Evolutionary conservation across 2,797 vertebrate species (phyloP).

Genomic region (Falco columbarius): DNA sequence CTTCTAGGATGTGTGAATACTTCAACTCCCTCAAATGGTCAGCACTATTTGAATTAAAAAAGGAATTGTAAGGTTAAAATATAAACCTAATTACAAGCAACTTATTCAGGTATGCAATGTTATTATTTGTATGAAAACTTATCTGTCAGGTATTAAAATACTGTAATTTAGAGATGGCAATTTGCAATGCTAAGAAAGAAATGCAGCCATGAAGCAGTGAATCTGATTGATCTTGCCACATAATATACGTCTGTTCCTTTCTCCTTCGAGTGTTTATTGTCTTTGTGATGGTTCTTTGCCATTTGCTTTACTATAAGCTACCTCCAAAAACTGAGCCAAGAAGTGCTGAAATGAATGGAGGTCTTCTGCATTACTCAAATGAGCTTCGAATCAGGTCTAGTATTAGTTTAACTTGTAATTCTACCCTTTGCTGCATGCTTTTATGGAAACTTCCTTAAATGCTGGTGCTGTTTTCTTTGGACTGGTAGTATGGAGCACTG

Average conservation of each 20-base stretch:
- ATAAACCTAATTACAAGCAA: constrained; percentile 50
- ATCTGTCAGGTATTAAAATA: background rate
- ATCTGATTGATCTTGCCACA: background rate
- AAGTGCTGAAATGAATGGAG: background rate
- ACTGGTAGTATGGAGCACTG: background rate
- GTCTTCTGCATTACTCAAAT: background rate
- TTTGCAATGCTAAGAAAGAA: background rate
- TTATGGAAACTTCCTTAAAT: background rate
- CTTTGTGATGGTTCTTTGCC: background rate
- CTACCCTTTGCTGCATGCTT: background rate
- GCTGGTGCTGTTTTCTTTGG: background rate
- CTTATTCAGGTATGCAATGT: background rate
- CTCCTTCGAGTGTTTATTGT: background rate
- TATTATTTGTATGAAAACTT: constrained; percentile 39
- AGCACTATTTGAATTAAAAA: constrained; percentile 65
- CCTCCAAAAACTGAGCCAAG: background rate
- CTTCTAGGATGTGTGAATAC: constrained; percentile 46
- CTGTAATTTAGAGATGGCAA: background rate
- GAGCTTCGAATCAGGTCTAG: background rate
- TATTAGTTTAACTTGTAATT: background rate
- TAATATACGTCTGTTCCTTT: background rate
- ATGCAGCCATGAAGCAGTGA: background rate
- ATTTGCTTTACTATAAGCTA: background rate
- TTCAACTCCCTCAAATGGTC: constrained; percentile 35
- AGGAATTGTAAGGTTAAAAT: constrained; percentile 15